phyloP scores from a whole-genome alignment of 2,888 invertebrate genomes.

The Pantelozetes paolii region DNA sequence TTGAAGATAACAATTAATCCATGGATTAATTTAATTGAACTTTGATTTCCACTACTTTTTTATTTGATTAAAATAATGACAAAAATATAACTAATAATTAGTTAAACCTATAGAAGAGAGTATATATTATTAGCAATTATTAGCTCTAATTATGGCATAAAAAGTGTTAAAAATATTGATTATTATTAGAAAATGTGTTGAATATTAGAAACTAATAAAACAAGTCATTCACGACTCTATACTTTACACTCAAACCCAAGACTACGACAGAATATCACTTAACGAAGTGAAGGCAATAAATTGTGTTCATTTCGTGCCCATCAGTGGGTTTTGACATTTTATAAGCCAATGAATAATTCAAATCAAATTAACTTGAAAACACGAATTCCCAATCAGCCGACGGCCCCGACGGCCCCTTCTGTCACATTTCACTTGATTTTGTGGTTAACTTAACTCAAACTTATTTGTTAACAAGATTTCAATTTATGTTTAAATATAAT shows the following conservation, averaged over 20 bases:
- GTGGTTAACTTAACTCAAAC: not conserved
- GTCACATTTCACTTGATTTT: slow-evolving; percentile 27
- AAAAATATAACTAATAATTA: not conserved
- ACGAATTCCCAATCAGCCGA: slow-evolving; percentile 16
- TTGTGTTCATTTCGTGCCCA: slow-evolving; percentile 10
- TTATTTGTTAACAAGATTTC: slow-evolving; percentile 30
- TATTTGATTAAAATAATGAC: not conserved
- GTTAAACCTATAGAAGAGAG: not conserved
- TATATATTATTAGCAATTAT: too few relatives aligned
- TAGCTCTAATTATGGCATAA: not conserved
- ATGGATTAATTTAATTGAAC: not conserved
- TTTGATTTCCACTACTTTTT: not conserved
- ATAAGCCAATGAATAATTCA: slow-evolving; percentile 28
- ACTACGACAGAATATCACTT: slow-evolving; percentile 7
- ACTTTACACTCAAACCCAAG: not conserved
- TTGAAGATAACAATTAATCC: not conserved
- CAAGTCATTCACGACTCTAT: slow-evolving; percentile 9
- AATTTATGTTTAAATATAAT: not conserved
- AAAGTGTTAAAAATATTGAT: slow-evolving; percentile 17
- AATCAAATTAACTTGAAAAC: slow-evolving; percentile 26
- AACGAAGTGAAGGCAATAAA: slow-evolving; percentile 19
- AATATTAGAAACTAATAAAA: not conserved
- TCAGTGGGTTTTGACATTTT: slow-evolving; percentile 24
- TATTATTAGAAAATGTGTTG: not conserved
- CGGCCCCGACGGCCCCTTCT: slow-evolving; percentile 3